phyloP scores from a whole-genome alignment of 2,113 vertebrate genomes.

The Chunga burmeisteri region DNA sequence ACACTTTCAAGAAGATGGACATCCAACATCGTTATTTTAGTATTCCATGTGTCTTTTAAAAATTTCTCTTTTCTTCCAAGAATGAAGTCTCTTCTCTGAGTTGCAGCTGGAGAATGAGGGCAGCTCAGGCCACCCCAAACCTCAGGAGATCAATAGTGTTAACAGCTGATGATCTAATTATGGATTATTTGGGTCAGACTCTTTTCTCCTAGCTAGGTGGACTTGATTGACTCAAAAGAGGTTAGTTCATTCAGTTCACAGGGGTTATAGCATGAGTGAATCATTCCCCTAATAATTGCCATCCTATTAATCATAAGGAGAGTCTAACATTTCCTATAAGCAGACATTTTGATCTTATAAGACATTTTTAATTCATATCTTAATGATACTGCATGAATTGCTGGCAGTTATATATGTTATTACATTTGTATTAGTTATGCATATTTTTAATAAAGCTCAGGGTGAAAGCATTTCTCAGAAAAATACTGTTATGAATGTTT shows the following conservation, averaged over 20 bases:
- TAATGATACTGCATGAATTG: neutral
- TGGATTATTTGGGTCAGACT: conserved; percentile 49
- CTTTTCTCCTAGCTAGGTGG: conserved; percentile 18
- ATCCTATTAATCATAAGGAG: neutral
- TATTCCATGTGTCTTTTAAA: neutral
- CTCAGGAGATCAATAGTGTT: conserved; percentile 17
- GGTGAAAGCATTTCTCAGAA: neutral
- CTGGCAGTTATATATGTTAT: neutral
- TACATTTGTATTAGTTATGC: neutral
- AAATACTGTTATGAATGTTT: neutral
- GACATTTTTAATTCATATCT: neutral
- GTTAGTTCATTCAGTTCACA: conserved; percentile 10
- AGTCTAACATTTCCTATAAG: neutral
- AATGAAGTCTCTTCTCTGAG: neutral
- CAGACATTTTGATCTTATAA: neutral
- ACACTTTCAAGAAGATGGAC: neutral
- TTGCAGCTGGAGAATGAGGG: conserved; percentile 31
- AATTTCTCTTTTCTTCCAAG: neutral
- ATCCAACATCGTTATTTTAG: neutral
- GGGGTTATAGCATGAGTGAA: neutral
- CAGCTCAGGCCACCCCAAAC: conserved; percentile 27
- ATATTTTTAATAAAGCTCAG: neutral
- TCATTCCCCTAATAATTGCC: neutral
- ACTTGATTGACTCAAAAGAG: conserved; percentile 29
- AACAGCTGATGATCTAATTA: conserved; percentile 54